A percentile compares a stretch with the other conserved stretches of the same genome.
These are phyloP conservation scores for Catharus minimus DNA, from an alignment of 2,113 vertebrate genomes.

Conservation along the genomic window DNA sequence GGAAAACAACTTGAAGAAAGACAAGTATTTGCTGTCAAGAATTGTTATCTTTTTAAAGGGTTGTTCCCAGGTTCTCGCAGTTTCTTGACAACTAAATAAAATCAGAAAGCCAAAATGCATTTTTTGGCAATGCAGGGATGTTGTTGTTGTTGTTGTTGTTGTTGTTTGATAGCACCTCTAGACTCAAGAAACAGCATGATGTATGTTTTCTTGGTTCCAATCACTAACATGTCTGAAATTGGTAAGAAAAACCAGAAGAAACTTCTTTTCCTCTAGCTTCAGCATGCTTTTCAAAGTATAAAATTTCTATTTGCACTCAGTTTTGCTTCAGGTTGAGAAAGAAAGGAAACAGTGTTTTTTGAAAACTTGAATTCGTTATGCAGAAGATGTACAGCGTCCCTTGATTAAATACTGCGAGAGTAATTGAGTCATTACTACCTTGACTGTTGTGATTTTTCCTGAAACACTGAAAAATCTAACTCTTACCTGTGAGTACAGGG, in stretches of 20 bases:
- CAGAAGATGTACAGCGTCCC: not conserved
- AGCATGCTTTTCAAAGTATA: not conserved
- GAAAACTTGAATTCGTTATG: not conserved
- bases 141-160: not conserved
- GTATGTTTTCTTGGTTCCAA: not conserved
- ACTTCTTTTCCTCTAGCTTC: not conserved
- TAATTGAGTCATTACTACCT: not conserved
- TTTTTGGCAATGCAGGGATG: not conserved
- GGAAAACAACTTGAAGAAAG: conserved; percentile 41
- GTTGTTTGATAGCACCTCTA: not conserved
- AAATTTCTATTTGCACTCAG: not conserved
- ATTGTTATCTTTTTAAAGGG: not conserved
- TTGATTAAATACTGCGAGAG: not conserved
- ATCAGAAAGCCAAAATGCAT: conserved; percentile 28
- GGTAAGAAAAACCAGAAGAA: not conserved
- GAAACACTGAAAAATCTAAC: not conserved
- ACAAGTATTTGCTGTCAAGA: conserved; percentile 40
- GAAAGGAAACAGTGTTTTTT: not conserved
- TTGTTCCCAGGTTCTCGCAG: not conserved
- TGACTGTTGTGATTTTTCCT: not conserved
- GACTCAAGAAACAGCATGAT: not conserved
- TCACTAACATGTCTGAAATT: not conserved
- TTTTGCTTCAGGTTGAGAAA: not conserved
- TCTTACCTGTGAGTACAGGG: not conserved
- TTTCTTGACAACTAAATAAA: conserved; percentile 47